These are phyloP conservation scores for Cyanistes caeruleus DNA, from an alignment of 2,113 vertebrate species.

Conservation along the genomic window DNA sequence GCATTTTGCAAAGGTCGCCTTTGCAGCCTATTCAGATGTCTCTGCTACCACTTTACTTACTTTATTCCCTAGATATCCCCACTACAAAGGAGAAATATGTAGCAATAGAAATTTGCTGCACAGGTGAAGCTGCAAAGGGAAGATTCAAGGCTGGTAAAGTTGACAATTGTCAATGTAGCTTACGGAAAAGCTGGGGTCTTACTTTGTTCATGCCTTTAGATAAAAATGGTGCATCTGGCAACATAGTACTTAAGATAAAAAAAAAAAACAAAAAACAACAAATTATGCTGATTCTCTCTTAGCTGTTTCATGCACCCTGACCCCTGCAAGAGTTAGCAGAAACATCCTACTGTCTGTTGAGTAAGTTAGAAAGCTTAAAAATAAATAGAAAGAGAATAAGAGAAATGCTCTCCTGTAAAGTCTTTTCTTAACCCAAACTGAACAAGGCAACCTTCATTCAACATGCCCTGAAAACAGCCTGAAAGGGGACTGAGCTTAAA, in stretches of 20 bases:
- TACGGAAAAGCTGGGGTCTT: neutral
- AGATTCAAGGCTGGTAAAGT: neutral
- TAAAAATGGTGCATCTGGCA: neutral
- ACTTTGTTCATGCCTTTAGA: neutral
- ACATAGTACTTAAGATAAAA: neutral
- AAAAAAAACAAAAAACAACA: too few species aligned
- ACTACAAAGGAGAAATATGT: neutral
- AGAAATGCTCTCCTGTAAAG: neutral
- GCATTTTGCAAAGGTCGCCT: neutral
- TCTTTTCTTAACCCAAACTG: neutral
- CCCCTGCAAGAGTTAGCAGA: neutral
- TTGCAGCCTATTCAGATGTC: neutral
- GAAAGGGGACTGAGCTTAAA: neutral
- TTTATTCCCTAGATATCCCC: neutral
- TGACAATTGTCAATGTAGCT: neutral
- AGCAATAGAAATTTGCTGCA: neutral
- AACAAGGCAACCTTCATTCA: neutral
- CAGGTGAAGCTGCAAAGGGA: neutral
- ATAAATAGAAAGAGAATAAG: neutral
- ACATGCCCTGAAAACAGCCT: accelerated
- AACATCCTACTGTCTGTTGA: neutral
- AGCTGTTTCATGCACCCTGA: accelerated
- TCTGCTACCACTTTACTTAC: neutral
- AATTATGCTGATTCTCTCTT: neutral
- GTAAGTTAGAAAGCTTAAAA: neutral